These are phyloP conservation scores for Dermochelys coriacea DNA, from an alignment of 2,797 vertebrate genomes.

Conservation along the genomic window DNA sequence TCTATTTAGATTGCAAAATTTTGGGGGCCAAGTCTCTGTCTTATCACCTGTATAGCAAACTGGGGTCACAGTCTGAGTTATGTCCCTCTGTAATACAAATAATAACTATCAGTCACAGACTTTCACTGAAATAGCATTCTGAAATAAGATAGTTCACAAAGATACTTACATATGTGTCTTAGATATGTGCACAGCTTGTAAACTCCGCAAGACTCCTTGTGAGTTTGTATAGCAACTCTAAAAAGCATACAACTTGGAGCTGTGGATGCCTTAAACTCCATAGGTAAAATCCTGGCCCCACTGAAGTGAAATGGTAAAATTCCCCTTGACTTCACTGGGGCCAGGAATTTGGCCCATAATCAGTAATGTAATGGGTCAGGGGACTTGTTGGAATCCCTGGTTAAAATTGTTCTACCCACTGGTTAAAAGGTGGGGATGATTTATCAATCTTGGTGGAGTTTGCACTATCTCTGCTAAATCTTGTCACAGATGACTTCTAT, in stretches of 20 bases:
- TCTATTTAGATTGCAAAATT: neutral
- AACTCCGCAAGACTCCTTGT: neutral
- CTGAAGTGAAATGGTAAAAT: neutral
- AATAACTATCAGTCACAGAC: neutral
- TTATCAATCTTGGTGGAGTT: neutral
- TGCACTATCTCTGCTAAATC: neutral
- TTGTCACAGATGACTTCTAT: neutral
- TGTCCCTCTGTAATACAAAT: neutral
- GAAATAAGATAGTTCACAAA: neutral
- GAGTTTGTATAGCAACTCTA: neutral
- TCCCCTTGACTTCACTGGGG: neutral
- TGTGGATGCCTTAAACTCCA: neutral
- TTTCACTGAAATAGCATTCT: neutral
- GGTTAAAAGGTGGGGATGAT: neutral
- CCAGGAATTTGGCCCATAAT: neutral
- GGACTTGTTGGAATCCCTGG: neutral
- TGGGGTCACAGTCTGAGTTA: neutral
- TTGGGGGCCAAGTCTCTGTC: fast-evolving
- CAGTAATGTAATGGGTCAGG: neutral
- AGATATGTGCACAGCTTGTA: neutral
- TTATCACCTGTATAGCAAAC: neutral
- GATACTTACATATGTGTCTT: neutral
- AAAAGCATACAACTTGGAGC: neutral
- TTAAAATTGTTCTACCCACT: neutral
- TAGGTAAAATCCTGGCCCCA: neutral